Conservation (phyloP, 2,113 vertebrate genomes). For the Cyprinodon variegatus region DNA sequence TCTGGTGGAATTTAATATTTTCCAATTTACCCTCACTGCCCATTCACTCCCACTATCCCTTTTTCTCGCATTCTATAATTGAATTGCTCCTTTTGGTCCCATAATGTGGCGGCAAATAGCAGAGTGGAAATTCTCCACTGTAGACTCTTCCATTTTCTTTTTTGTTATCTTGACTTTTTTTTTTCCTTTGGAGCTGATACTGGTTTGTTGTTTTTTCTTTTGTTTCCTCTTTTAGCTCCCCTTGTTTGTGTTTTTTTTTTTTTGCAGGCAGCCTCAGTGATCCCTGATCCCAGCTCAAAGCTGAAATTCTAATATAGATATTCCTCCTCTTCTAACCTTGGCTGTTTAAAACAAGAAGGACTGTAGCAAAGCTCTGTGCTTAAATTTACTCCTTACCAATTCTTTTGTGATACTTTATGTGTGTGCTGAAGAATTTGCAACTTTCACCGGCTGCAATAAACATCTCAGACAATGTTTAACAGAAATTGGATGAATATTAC, state of each 20-base stretch:
- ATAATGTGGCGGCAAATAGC: constrained; percentile 64
- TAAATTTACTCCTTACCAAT: not conserved
- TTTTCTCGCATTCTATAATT: constrained; percentile 49
- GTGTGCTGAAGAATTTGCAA: not conserved
- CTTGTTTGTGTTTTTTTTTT: constrained; percentile 10
- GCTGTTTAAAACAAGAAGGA: constrained; percentile 10
- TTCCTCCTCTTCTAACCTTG: constrained; percentile 1
- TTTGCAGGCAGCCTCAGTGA: constrained; percentile 20
- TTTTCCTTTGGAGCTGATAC: constrained; percentile 10
- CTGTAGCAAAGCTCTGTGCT: not conserved
- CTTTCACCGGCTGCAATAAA: not conserved
- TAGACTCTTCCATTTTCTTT: constrained; percentile 44
- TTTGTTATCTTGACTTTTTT: constrained; percentile 12
- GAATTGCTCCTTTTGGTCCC: constrained; percentile 62
- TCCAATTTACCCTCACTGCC: constrained; percentile 42
- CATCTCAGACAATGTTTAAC: not conserved
- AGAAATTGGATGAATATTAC: not conserved
- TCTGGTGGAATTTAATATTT: constrained; percentile 57
- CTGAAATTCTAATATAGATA: not conserved
- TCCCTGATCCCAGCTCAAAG: constrained; percentile 48
- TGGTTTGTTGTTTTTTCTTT: constrained; percentile 7
- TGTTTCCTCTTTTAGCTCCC: constrained; percentile 5
- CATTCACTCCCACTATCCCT: not conserved
- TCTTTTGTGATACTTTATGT: too few species aligned
- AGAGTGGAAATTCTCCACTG: constrained; percentile 47